Evolutionary conservation across 2,888 invertebrate genomes (phyloP).

Genomic region (Tetragonisca angustula): DNA sequence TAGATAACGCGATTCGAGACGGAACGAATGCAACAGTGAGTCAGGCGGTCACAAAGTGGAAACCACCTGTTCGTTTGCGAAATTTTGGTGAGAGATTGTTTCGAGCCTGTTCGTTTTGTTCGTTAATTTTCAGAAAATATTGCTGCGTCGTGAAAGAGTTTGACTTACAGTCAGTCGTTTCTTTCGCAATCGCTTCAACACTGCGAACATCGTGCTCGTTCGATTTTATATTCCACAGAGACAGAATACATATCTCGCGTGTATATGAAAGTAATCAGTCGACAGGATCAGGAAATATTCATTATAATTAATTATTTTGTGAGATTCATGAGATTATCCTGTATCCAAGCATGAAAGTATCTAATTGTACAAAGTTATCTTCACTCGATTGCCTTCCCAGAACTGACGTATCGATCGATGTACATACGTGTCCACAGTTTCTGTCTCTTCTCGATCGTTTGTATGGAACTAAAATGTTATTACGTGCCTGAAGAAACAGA

Average conservation of each 20-base stretch:
- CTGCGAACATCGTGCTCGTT: neutral
- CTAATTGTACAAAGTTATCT: conserved; percentile 2
- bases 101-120: neutral
- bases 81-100: neutral
- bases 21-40: no score
- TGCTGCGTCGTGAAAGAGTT: no score
- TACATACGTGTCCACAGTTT: neutral
- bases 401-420: neutral
- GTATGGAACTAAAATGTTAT: neutral
- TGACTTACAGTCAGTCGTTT: neutral
- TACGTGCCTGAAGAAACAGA: neutral
- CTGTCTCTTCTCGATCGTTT: neutral
- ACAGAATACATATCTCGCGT: neutral
- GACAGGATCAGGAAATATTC: neutral
- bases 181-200: neutral
- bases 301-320: neutral
- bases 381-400: neutral
- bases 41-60: neutral
- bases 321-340: conserved; percentile 5
- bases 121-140: no score
- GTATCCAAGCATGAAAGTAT: neutral
- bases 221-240: neutral
- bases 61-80: neutral
- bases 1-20: neutral
- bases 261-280: neutral